These are phyloP conservation scores for Syrrhaptes paradoxus DNA, from an alignment of 2,113 vertebrate genomes.

Conservation along the genomic window DNA sequence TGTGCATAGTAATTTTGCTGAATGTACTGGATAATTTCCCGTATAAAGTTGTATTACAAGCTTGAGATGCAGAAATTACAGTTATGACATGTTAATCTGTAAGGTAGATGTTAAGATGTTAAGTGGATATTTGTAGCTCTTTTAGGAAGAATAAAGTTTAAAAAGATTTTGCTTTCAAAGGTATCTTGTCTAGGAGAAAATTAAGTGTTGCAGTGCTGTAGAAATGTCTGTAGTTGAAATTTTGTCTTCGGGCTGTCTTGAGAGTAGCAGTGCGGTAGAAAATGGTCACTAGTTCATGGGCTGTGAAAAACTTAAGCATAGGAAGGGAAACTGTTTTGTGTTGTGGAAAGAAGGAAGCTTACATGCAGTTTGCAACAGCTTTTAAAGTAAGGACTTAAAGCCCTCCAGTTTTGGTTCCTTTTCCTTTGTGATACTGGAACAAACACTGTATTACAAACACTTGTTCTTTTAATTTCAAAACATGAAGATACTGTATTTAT, in stretches of 20 bases:
- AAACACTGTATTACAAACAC: background rate
- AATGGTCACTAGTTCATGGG: background rate
- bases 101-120: background rate
- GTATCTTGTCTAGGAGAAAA: background rate
- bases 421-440: background rate
- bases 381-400: background rate
- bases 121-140: background rate
- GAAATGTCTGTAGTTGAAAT: background rate
- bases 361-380: background rate
- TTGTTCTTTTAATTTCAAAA: background rate
- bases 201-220: background rate
- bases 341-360: background rate
- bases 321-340: background rate
- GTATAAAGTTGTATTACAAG: background rate
- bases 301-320: background rate
- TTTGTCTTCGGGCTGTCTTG: background rate
- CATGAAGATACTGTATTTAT: background rate
- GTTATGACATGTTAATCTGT: background rate
- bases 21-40: background rate
- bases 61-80: background rate
- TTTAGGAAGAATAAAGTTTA: background rate
- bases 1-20: rapidly evolving
- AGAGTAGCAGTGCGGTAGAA: background rate
- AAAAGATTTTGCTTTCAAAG: background rate
- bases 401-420: background rate